Base-by-base conservation (phyloP, 2,888 invertebrate species). In the Abrostola tripartita region DNA sequence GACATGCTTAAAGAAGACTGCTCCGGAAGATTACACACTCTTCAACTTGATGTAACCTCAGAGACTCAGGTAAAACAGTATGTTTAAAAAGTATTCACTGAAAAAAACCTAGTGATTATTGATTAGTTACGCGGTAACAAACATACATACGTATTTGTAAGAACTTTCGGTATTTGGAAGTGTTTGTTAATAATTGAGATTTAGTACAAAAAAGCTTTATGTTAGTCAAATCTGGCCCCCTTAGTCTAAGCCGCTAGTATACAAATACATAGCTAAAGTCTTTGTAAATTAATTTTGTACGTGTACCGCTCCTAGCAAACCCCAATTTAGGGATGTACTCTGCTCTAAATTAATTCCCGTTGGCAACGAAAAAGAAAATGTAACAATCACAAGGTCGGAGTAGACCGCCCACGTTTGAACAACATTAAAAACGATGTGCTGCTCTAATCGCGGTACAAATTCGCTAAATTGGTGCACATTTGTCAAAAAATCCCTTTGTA, bases 1-100 rank as follows among this genome's bases (percentile, higher is more conserved):
- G 96, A 96, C 73, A 96, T 97, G 90, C 93, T 98, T 52, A 97
- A 97, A 86, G 97, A 97, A 82, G 96, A 97, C 88, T 96, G 97
- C 77, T 97, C 97, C 0, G 97, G 97, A 40, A 95, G 97, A 83
- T 90, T 96, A 81, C 95, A 97, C 84, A 95, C 97, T 9, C 85
- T 98, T 50, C 97, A 97, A 85, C 90, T 98, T 54, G 98, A 98
- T 86, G 96, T 98, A 61, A 97, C 97, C 0, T 97, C 96, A 5
- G 98, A 98, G 88, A 96, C 96, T 62, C 95, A 96, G 90, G 96
- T 96, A 54, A n/a, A 14, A 0, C 1, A n/a, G 11, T 11, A 10
- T 10, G 6, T 12, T 12, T 42, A 12, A 14, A 5, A 14, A 8
- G 4, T 14, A 7, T 2, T 12, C 12, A 8, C 12, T 44, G 14